Conservation (phyloP, 2,113 vertebrate species). For the rat (Rattus norvegicus) region DNA sequence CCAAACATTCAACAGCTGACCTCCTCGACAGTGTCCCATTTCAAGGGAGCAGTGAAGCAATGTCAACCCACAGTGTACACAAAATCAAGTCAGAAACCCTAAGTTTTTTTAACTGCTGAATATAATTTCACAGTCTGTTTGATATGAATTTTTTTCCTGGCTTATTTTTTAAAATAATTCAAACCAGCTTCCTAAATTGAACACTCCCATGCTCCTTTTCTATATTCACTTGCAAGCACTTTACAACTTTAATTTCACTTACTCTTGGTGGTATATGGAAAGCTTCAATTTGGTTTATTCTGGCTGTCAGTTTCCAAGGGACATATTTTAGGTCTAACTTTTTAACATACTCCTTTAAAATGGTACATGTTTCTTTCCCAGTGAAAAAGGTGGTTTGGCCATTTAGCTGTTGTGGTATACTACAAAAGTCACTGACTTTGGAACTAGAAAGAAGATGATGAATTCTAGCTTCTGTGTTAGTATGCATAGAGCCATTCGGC, state of each 20-base stretch:
- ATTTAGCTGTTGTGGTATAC: not conserved
- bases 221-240: slow-evolving; percentile 9
- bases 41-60: slow-evolving; percentile 55
- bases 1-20: slow-evolving; percentile 52
- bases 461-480: not conserved
- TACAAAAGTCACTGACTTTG: not conserved
- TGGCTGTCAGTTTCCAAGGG: slow-evolving; percentile 1
- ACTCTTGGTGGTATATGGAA: not conserved
- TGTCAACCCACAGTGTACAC: slow-evolving; percentile 52
- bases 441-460: not conserved
- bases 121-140: slow-evolving; percentile 69
- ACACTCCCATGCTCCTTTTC: slow-evolving; percentile 10
- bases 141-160: slow-evolving; percentile 72
- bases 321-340: not conserved
- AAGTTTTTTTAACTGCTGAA: slow-evolving; percentile 57
- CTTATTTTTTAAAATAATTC: not conserved
- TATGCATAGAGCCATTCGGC: not conserved
- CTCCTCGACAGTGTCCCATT: slow-evolving; percentile 53
- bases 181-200: slow-evolving; percentile 57
- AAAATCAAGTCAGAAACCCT: slow-evolving; percentile 61
- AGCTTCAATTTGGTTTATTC: slow-evolving; percentile 18
- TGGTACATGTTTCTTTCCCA: not conserved
- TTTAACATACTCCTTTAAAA: not conserved
- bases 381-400: not conserved
- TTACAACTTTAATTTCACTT: slow-evolving; percentile 34